Conservation (phyloP, 2,888 invertebrate species). For the Dicyrtomina minuta region DNA sequence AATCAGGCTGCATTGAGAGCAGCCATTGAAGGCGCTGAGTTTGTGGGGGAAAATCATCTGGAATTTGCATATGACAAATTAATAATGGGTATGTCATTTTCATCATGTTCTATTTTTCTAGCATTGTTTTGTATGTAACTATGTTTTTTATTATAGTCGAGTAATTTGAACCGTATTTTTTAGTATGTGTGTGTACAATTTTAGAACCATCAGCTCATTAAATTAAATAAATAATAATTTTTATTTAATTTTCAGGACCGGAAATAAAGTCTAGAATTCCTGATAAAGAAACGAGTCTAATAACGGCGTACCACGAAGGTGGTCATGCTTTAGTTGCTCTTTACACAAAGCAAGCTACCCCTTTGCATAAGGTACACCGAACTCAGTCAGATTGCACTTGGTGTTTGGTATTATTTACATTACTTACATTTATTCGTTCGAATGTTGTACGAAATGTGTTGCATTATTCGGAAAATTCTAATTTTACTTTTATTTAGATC, state of each 20-base stretch:
- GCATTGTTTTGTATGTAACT: too few relatives aligned
- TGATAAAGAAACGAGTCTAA: slow-evolving; percentile 85
- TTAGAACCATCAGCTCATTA: too few relatives aligned
- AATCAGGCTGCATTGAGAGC: slow-evolving; percentile 80
- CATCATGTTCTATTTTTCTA: too few relatives aligned
- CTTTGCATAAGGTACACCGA: slow-evolving; percentile 84
- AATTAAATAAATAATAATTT: neutral
- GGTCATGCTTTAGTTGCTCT: slow-evolving; percentile 89
- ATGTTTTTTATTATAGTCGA: too few relatives aligned
- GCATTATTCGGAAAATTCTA: neutral
- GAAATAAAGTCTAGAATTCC: slow-evolving; percentile 81
- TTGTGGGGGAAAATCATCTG: slow-evolving; percentile 88
- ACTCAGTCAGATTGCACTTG: too few relatives aligned
- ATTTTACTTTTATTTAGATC: slow-evolving; percentile 57
- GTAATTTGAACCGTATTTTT: too few relatives aligned
- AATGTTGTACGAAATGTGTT: too few relatives aligned
- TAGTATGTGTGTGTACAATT: neutral
- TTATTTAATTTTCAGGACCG: slow-evolving; percentile 63
- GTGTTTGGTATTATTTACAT: too few relatives aligned
- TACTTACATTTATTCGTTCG: neutral
- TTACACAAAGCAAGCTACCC: slow-evolving; percentile 68
- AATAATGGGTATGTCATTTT: too few relatives aligned
- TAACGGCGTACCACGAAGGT: slow-evolving; percentile 72
- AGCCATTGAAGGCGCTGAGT: slow-evolving; percentile 85
- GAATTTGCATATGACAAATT: too few relatives aligned